Base-by-base conservation (phyloP, 2,888 invertebrate genomes). In the Cartodere bifasciata region DNA sequence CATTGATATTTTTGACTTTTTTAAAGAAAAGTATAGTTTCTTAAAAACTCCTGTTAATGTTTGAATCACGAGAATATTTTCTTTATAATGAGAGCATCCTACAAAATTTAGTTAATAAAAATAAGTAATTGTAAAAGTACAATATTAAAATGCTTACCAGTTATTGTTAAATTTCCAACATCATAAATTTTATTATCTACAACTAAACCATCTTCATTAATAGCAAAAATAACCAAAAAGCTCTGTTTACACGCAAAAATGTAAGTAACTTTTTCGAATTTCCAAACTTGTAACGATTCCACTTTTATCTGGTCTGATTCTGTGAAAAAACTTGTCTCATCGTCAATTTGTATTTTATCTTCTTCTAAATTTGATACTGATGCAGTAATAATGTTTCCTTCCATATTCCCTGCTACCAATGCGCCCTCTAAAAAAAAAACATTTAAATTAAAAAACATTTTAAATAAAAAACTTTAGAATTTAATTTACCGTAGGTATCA, bases 31-130 rank as follows among this genome's bases (percentile, higher is more conserved):
- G 29, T 42, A 45, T 7, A 58, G 24, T 41, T 53, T 46, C 38
- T 53, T 53, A 9, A 57, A 37, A 13, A 41, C 38, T 9, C 56
- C 54, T 13, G 47, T 46, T 22, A 48, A 41, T 9, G 51, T 52
- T 5, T 53, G 35, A 16, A 57, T 36, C 15, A 52, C 26, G 13
- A 55, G 32, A 24, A 41, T 41, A 29, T 52, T 51, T 22, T 48
- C 38, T 35, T 43, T 41, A 17, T 47, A 42, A 22, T 47, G 45
- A 24, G 48, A 39, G 22, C 57, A 29, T 14, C 52, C 56, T 56
- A 34, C 28, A 50, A 50, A 37, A 28, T 32, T 21, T 31, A 29
- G 4, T 5, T 3, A 13, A 13, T n/a, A 17, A 10, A 16, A 4
- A 20, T 16, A 16, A 12, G 16, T 4, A 11, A 16, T 16, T 6